Evolutionary conservation across 1,140 invertebrate genomes (phyloP), one percentile per base, ranked within the genome.

Genomic region (Drosophila kikkawai): DNA sequence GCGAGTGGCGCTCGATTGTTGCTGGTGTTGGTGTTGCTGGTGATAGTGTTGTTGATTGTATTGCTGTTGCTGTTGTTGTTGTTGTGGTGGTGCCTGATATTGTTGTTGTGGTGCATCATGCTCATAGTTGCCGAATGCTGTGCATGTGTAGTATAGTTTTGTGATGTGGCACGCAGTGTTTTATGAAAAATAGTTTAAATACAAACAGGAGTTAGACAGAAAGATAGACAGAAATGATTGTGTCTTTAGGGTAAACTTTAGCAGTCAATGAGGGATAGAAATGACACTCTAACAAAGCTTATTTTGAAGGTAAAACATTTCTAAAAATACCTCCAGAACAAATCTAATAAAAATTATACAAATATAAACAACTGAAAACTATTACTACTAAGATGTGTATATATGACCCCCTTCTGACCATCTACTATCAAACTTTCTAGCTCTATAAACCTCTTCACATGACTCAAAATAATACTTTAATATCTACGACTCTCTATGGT

Each of bases 1-100:
- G 74, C 96, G 95, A 60, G 91, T 91, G 48, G 80, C 65, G 51
- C 59, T 75, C 70, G 78, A 80, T 79, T 80, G 90, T 67, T 75
- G 84, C 63, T 76, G 87, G 66, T 83, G 75, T 34, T 82, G 84
- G 7, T 82, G 63, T 37, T 86, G 81, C 9, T 91, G 91, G 5
- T 79, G 71, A 1, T 80, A 65, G 8, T 86, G 80, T 12, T 86
- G 80, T 9, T 84, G 75, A 0, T 83, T 77, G 0, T 88, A 74
- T 13, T 88, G 83, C 7, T 82, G 81, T 7, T 91, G 74, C 13
- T 83, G 79, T 12, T 84, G 76, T 6, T 85, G 69, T n/a, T 82
- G 80, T 39, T 79, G 59, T 9, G 76, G 65, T 60, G 66, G 65
- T 53, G 84, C 93, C 92, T 73, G 94, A 8, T 69, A 50, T 51